Evolutionary conservation across 2,113 vertebrate genomes (phyloP).

Genomic region (Aramus guarauna): DNA sequence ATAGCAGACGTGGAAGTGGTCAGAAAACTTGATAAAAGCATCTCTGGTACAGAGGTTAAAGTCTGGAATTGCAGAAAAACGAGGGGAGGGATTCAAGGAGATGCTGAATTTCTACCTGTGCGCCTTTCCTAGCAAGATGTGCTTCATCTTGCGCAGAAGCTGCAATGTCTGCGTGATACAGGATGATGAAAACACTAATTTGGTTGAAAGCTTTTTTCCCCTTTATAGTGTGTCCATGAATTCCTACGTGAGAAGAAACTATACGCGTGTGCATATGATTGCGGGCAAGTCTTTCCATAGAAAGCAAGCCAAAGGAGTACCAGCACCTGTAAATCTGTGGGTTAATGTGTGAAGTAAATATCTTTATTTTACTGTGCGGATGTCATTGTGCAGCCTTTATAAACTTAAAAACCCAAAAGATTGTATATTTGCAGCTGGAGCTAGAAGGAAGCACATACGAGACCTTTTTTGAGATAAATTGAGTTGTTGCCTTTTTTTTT

Average conservation of each 20-base stretch:
- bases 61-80: background rate
- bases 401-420: background rate
- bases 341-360: background rate
- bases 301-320: background rate
- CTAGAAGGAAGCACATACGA: background rate
- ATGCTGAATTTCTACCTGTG: background rate
- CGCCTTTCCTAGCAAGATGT: background rate
- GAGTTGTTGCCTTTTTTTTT: background rate
- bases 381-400: background rate
- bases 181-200: slow-evolving; percentile 21
- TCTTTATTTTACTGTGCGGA: background rate
- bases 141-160: background rate
- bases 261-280: accelerated
- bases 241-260: background rate
- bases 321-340: background rate
- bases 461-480: background rate
- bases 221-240: background rate
- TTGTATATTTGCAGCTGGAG: background rate
- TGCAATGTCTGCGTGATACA: background rate
- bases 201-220: background rate
- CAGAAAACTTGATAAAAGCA: background rate
- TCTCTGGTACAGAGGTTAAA: background rate
- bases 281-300: background rate
- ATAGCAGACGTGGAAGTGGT: background rate
- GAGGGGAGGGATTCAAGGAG: background rate